These are phyloP conservation scores for Lepus americanus DNA, from an alignment of 2,113 vertebrate genomes.

Conservation along the genomic window DNA sequence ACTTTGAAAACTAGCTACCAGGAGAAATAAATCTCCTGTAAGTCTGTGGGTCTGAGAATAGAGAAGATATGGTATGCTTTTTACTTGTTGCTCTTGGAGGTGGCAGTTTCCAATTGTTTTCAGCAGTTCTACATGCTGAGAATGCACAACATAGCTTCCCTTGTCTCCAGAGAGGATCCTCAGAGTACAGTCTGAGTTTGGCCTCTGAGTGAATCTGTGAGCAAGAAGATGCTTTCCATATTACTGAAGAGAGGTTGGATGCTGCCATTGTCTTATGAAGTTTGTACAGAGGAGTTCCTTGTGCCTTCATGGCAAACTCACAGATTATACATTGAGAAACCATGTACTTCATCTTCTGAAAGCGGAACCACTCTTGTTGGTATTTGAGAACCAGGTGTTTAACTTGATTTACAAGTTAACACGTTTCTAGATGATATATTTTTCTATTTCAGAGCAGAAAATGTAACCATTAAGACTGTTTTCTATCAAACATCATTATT, in stretches of 20 bases:
- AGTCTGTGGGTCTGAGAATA: not conserved
- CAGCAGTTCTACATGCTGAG: not conserved
- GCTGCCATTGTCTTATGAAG: not conserved
- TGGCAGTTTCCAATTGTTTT: not conserved
- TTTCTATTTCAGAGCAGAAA: not conserved
- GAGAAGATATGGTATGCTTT: not conserved
- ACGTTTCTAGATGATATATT: not conserved
- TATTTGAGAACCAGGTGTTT: not conserved
- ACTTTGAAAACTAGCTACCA: not conserved
- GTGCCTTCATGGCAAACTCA: not conserved
- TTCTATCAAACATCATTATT: slow-evolving; percentile 27
- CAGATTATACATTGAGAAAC: not conserved
- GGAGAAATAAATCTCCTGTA: not conserved
- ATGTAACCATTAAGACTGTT: not conserved
- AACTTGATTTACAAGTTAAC: not conserved
- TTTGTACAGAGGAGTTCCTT: not conserved
- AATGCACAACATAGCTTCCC: not conserved
- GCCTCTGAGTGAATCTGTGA: not conserved
- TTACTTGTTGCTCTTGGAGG: not conserved
- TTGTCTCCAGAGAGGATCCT: not conserved
- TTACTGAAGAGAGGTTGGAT: not conserved
- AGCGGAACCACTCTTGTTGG: not conserved
- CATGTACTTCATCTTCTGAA: not conserved
- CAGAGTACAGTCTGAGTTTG: not conserved
- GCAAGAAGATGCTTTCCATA: not conserved